A percentile compares a stretch with the other conserved stretches of the same genome.
phyloP scores from a whole-genome alignment of 2,113 vertebrate species.

The Hydrolagus affinis region DNA sequence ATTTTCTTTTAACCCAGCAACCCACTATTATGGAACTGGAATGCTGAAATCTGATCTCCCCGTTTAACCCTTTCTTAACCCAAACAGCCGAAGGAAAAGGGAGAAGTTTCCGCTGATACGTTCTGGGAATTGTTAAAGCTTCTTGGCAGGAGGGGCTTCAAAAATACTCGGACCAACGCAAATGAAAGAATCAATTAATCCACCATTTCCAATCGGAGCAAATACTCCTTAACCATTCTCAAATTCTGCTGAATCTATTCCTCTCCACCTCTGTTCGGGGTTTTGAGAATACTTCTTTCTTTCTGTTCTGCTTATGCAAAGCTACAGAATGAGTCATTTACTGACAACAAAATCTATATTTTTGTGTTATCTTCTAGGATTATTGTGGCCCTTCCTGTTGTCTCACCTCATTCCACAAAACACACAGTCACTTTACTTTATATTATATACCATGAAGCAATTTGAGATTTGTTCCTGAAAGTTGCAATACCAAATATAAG shows the following conservation, averaged over 20 bases:
- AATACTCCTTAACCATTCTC: not conserved
- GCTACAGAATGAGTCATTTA: not conserved
- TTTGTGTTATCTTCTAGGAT: not conserved
- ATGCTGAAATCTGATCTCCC: slow-evolving; percentile 1
- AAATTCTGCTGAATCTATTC: not conserved
- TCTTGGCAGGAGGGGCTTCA: not conserved
- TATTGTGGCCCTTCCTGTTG: not conserved
- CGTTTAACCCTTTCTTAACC: not conserved
- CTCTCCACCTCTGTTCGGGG: not conserved
- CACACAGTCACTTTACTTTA: no score
- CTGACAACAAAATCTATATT: not conserved
- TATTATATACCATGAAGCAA: no score
- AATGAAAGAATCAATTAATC: not conserved
- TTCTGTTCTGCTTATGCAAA: not conserved
- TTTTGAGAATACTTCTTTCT: not conserved
- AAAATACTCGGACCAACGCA: no score
- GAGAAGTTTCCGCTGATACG: not conserved
- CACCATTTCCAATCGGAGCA: not conserved
- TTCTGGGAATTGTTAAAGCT: not conserved
- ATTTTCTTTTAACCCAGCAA: not conserved
- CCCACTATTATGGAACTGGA: slow-evolving; percentile 9
- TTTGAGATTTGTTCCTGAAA: no score
- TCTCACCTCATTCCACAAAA: not conserved
- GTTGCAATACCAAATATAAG: no score
- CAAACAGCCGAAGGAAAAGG: not conserved